Evolutionary conservation across 2,113 vertebrate species (phyloP).

Genomic region (Callopanchax toddi): DNA sequence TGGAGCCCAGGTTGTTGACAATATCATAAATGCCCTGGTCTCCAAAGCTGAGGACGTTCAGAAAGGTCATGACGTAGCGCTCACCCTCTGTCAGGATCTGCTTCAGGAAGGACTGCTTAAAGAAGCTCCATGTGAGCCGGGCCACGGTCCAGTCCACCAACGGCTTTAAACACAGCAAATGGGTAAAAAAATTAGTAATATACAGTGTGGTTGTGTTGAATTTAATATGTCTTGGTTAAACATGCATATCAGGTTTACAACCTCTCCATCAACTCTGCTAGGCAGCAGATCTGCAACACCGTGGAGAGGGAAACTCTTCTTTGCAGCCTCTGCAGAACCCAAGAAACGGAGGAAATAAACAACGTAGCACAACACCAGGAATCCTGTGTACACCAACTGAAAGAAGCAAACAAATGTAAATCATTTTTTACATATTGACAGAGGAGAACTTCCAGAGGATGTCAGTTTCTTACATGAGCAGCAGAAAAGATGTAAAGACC

Average conservation of each 20-base stretch:
- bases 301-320: conserved; percentile 84
- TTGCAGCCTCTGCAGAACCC: conserved; percentile 83
- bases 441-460: neutral
- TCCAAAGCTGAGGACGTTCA: conserved; percentile 95
- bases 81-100: conserved; percentile 98
- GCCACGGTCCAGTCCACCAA: conserved; percentile 89
- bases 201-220: neutral
- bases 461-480: conserved; percentile 84
- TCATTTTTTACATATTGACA: neutral
- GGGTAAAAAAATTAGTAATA: neutral
- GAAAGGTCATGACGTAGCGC: conserved; percentile 97
- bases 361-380: conserved; percentile 86
- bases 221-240: neutral
- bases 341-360: conserved; percentile 87
- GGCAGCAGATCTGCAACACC: conserved; percentile 85
- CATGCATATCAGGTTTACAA: conserved; percentile 41
- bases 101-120: conserved; percentile 97
- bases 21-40: conserved; percentile 97
- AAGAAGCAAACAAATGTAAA: conserved; percentile 6
- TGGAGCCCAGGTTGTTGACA: conserved; percentile 95
- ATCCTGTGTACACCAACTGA: conserved; percentile 86
- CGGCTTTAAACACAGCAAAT: conserved; percentile 73
- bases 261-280: conserved; percentile 75
- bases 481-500: conserved; percentile 86
- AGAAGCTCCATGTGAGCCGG: conserved; percentile 94